A percentile compares a stretch with the other conserved stretches of the same genome.
phyloP scores from a whole-genome alignment of 2,113 vertebrate species.

The Cynoglossus semilaevis region DNA sequence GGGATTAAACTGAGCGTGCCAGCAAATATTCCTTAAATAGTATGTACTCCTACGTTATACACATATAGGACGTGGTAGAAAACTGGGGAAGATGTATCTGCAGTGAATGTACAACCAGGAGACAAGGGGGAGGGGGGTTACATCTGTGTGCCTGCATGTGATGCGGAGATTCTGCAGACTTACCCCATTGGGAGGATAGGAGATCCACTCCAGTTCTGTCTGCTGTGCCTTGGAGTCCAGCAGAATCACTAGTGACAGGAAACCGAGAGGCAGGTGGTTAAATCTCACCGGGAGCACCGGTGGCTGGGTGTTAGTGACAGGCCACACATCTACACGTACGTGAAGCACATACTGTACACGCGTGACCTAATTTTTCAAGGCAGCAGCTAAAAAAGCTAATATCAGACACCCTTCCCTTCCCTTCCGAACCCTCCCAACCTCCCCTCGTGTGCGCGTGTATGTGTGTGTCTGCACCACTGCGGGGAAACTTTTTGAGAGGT shows the following conservation, averaged over 20 bases:
- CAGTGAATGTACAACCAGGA: not conserved
- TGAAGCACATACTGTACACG: slow-evolving; percentile 10
- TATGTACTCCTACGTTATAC: slow-evolving; percentile 12
- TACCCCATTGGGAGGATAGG: slow-evolving; percentile 97
- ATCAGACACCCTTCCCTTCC: slow-evolving; percentile 1
- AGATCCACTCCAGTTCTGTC: slow-evolving; percentile 99
- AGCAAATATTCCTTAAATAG: not conserved
- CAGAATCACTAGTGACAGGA: slow-evolving; percentile 87
- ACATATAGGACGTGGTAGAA: slow-evolving; percentile 26
- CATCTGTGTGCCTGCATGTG: slow-evolving; percentile 10
- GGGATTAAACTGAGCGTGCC: too few species aligned
- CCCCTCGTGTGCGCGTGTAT: not conserved
- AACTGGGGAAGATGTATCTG: not conserved
- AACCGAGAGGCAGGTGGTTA: slow-evolving; percentile 68
- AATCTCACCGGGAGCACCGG: slow-evolving; percentile 50
- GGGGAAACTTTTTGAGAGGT: slow-evolving; percentile 22
- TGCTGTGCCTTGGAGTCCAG: slow-evolving; percentile 99
- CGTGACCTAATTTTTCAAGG: slow-evolving; percentile 56
- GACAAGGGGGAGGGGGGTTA: slow-evolving; percentile 7
- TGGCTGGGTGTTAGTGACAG: slow-evolving; percentile 19
- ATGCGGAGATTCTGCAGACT: slow-evolving; percentile 58
- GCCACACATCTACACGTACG: slow-evolving; percentile 48
- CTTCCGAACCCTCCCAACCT: too few species aligned
- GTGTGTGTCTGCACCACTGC: slow-evolving; percentile 27
- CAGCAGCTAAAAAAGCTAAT: slow-evolving; percentile 16